A percentile compares a stretch with the other conserved stretches of the same genome.
Evolutionary conservation across 2,888 invertebrate genomes (phyloP).

Genomic region (Achlya flavicornis): DNA sequence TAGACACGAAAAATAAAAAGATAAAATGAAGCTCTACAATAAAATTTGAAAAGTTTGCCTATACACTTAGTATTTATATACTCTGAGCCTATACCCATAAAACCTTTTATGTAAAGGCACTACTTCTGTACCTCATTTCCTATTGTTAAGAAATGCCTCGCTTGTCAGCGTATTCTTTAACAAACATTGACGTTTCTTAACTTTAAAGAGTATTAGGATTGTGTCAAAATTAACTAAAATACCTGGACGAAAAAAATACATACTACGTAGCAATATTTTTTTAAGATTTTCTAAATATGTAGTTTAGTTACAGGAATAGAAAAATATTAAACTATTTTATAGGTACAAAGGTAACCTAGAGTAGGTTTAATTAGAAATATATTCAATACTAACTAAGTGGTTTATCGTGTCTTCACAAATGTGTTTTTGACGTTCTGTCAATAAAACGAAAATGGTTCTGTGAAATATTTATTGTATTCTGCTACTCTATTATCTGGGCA

Average conservation of each 20-base stretch:
- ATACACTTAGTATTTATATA: too few species aligned
- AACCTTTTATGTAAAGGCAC: not conserved
- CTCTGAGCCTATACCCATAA: not conserved
- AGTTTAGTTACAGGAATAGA: not conserved
- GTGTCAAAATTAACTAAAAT: not conserved
- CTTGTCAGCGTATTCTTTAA: not conserved
- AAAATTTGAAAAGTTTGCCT: not conserved
- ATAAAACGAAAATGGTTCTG: slow-evolving; percentile 36
- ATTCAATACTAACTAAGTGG: slow-evolving; percentile 43
- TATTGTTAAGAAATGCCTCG: not conserved
- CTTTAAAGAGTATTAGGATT: not conserved
- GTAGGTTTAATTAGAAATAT: slow-evolving; percentile 14
- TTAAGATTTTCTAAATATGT: too few species aligned
- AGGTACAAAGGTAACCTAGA: not conserved
- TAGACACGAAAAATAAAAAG: not conserved
- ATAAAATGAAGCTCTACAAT: not conserved
- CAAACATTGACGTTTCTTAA: not conserved
- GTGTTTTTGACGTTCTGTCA: slow-evolving; percentile 44
- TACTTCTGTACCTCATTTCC: not conserved
- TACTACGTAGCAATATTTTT: too few species aligned
- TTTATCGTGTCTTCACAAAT: slow-evolving; percentile 50
- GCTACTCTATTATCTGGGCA: not conserved
- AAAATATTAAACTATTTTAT: not conserved
- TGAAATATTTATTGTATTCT: slow-evolving; percentile 1
- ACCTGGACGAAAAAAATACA: too few species aligned